Evolutionary conservation across 2,888 invertebrate species (phyloP).

Genomic region (Scaptomyza tumidula): DNA sequence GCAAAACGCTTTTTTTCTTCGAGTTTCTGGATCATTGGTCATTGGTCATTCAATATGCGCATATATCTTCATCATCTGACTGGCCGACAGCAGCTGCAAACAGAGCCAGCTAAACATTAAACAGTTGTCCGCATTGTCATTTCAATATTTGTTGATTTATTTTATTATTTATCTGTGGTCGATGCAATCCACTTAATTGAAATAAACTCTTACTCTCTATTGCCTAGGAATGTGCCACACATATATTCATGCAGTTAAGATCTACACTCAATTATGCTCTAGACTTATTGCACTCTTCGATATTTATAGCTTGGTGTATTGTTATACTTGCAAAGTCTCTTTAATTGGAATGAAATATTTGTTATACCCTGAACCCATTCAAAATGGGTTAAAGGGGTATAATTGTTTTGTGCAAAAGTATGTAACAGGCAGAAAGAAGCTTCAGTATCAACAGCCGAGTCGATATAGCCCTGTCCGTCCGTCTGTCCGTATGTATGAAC

Average conservation of each 20-base stretch:
- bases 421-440: too few relatives aligned
- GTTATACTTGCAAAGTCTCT: too few relatives aligned
- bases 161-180: slow-evolving; percentile 51
- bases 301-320: too few relatives aligned
- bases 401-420: too few relatives aligned
- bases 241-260: slow-evolving; percentile 8
- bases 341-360: too few relatives aligned
- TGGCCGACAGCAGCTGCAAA: slow-evolving; percentile 44
- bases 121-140: slow-evolving; percentile 62
- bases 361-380: too few relatives aligned
- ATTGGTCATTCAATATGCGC: slow-evolving; percentile 64
- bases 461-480: too few relatives aligned
- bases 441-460: too few relatives aligned
- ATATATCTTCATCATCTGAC: slow-evolving; percentile 50
- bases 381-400: too few relatives aligned
- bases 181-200: slow-evolving; percentile 55
- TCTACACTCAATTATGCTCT: not conserved
- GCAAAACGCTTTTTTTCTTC: not conserved
- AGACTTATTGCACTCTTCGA: too few relatives aligned
- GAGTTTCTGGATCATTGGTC: slow-evolving; percentile 50
- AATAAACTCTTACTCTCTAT: slow-evolving; percentile 17
- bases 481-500: too few relatives aligned
- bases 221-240: slow-evolving; percentile 37
- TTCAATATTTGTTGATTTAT: slow-evolving; percentile 51
- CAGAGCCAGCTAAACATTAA: slow-evolving; percentile 38